Evolutionary conservation across 2,797 vertebrate genomes (phyloP).

Genomic region (Tokudaia tokunoshimensis): DNA sequence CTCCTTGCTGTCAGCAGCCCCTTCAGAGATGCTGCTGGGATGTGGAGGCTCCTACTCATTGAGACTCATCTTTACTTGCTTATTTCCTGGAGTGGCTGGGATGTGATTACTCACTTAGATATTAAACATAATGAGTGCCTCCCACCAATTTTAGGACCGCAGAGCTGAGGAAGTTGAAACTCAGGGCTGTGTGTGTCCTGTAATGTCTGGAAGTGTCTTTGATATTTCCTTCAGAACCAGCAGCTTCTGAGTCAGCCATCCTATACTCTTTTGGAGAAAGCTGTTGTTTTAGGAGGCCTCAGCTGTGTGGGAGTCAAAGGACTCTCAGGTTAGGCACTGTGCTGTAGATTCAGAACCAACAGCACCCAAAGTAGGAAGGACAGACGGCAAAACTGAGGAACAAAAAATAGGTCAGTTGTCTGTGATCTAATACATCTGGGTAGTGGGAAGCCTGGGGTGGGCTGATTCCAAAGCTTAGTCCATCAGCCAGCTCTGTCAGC

Average conservation of each 20-base stretch:
- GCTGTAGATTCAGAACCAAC: background rate
- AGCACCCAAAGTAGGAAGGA: background rate
- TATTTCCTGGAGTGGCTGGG: conserved; percentile 85
- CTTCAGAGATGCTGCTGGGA: conserved; percentile 63
- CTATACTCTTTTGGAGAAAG: background rate
- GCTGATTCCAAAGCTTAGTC: background rate
- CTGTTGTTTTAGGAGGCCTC: background rate
- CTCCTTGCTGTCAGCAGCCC: conserved; percentile 65
- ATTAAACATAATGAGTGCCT: conserved; percentile 79
- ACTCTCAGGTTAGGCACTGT: background rate
- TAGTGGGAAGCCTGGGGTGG: background rate
- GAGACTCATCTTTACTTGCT: conserved; percentile 81
- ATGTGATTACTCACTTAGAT: conserved; percentile 87
- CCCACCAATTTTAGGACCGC: conserved; percentile 78
- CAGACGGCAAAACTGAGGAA: background rate
- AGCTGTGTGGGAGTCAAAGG: too few species aligned
- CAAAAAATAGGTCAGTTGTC: background rate
- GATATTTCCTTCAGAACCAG: too few species aligned
- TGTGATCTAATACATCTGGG: background rate
- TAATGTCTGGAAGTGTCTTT: background rate
- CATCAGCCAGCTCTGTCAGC: background rate
- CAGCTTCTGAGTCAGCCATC: background rate
- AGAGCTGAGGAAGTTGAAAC: conserved; percentile 64
- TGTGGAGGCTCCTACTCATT: conserved; percentile 79
- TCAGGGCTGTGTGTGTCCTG: background rate